A percentile compares a stretch with the other conserved stretches of the same genome.
Evolutionary conservation across 2,888 invertebrate species (phyloP).

Genomic region (Apamea anceps): DNA sequence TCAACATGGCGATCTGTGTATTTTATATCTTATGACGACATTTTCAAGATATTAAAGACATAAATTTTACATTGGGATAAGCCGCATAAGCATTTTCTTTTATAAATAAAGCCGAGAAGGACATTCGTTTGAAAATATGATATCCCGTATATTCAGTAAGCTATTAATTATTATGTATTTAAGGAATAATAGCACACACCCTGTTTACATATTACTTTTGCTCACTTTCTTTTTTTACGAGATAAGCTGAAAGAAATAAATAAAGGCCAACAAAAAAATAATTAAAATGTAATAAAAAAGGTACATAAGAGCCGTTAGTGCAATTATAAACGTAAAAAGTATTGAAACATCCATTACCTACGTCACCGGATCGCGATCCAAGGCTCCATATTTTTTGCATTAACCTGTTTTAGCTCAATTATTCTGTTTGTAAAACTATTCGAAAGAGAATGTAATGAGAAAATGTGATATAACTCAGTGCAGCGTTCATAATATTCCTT

Average conservation of each 20-base stretch:
- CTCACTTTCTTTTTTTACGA: not conserved
- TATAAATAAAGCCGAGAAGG: constrained; percentile 51
- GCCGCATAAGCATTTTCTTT: constrained; percentile 61
- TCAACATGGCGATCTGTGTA: constrained; percentile 46
- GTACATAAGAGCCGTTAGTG: not conserved
- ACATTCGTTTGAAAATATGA: constrained; percentile 51
- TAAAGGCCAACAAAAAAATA: not conserved
- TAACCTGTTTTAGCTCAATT: constrained; percentile 25
- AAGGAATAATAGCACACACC: not conserved
- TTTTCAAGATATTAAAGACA: constrained; percentile 64
- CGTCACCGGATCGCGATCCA: constrained; percentile 7
- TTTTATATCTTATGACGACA: constrained; percentile 49
- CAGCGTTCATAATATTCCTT: constrained; percentile 42
- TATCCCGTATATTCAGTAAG: constrained; percentile 29
- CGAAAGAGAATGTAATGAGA: constrained; percentile 20
- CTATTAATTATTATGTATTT: constrained; percentile 49
- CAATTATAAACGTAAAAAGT: not conserved
- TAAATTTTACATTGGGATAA: constrained; percentile 63
- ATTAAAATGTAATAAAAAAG: not conserved
- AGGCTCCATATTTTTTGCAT: constrained; percentile 21
- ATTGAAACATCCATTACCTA: constrained; percentile 20
- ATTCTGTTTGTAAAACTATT: constrained; percentile 32
- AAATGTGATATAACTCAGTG: constrained; percentile 34
- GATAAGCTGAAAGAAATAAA: not conserved
- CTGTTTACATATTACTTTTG: not conserved